Percentiles rank a stretch among this genome's conserved stretches.
Conservation (phyloP, 1,140 invertebrate genomes). For the Leptinotarsa defecta region DNA sequence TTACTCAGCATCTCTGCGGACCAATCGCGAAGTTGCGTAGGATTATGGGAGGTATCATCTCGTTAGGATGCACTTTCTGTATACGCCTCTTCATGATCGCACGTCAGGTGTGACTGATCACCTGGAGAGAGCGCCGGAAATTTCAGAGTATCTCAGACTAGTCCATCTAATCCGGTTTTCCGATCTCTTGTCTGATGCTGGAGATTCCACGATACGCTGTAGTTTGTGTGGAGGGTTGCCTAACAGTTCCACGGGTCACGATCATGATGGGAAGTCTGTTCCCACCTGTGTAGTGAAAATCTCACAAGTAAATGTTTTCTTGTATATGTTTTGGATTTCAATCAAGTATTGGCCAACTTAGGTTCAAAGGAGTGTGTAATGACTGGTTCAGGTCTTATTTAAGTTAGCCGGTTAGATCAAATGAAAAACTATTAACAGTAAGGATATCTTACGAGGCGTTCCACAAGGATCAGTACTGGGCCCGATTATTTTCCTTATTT, state of each 20-base stretch:
- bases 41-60: conserved; percentile 37
- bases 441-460: too few relatives aligned
- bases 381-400: too few relatives aligned
- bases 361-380: too few relatives aligned
- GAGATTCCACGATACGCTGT: conserved; percentile 18
- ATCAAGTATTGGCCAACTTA: too few relatives aligned
- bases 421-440: too few relatives aligned
- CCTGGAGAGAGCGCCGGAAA: conserved; percentile 53
- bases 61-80: conserved; percentile 51
- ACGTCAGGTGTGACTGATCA: conserved; percentile 56
- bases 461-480: too few relatives aligned
- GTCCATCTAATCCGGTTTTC: conserved; percentile 28
- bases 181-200: conserved; percentile 33
- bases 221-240: conserved; percentile 27
- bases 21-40: conserved; percentile 26
- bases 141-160: conserved; percentile 27
- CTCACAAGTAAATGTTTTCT: too few relatives aligned
- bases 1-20: conserved; percentile 33
- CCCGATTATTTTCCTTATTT: too few relatives aligned
- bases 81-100: conserved; percentile 55
- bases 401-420: too few relatives aligned
- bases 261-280: too few relatives aligned
- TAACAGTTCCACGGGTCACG: neutral
- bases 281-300: too few relatives aligned
- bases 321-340: too few relatives aligned